A percentile compares a stretch with the other conserved stretches of the same genome.
These are phyloP conservation scores for Agriotes lineatus DNA, from an alignment of 2,888 invertebrate species.

Conservation along the genomic window DNA sequence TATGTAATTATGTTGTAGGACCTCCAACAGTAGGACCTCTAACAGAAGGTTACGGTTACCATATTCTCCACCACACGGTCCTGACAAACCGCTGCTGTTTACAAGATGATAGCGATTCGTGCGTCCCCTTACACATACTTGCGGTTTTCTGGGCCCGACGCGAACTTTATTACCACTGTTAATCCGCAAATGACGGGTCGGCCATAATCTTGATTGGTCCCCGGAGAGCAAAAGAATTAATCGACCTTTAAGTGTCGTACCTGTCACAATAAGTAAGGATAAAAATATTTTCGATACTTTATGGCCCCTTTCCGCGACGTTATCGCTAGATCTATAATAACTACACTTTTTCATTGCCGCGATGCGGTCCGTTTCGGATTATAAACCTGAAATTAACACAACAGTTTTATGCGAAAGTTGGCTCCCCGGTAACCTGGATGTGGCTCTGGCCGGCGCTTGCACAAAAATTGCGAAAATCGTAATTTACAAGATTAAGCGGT, in stretches of 20 bases:
- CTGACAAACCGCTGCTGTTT: slow-evolving; percentile 35
- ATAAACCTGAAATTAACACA: slow-evolving; percentile 27
- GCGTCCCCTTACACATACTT: slow-evolving; percentile 40
- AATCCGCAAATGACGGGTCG: slow-evolving; percentile 37
- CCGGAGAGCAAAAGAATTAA: slow-evolving; percentile 35
- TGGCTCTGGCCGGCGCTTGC: not conserved
- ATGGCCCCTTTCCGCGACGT: slow-evolving; percentile 27
- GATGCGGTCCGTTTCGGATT: slow-evolving; percentile 32
- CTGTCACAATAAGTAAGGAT: slow-evolving; percentile 45
- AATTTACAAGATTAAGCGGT: too few relatives aligned
- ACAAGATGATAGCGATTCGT: slow-evolving; percentile 34
- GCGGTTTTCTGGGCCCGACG: slow-evolving; percentile 35
- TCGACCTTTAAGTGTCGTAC: slow-evolving; percentile 38
- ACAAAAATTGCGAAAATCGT: not conserved
- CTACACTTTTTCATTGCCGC: slow-evolving; percentile 34
- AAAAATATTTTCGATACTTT: slow-evolving; percentile 41
- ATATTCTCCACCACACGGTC: slow-evolving; percentile 10
- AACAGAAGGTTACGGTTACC: too few relatives aligned
- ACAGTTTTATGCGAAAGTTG: slow-evolving; percentile 11
- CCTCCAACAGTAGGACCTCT: too few relatives aligned
- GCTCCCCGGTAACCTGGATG: slow-evolving; percentile 7
- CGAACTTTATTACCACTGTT: slow-evolving; percentile 31
- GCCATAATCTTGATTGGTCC: slow-evolving; percentile 35
- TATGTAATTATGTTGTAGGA: too few relatives aligned
- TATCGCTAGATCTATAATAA: slow-evolving; percentile 37